Base-by-base conservation (phyloP, 1,140 invertebrate species). In the Antheraea mylitta region DNA sequence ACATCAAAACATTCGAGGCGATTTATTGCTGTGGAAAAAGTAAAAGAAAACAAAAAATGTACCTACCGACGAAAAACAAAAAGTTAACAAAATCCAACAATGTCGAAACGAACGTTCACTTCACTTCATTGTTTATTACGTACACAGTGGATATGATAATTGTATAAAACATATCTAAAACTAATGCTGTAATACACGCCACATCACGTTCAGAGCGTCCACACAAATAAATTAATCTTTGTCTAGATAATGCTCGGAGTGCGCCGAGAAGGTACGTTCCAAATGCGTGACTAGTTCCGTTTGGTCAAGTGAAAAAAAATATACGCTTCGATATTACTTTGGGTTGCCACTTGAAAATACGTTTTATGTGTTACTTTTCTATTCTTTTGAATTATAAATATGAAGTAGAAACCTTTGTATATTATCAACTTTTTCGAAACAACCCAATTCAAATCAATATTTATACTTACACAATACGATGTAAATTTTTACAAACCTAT, bases 21-120 rank as follows among this genome's bases (percentile, higher is more conserved):
- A 2, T 30, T 30, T 30, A 4, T 30, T 30, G 22, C 22, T 30
- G 37, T 38, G 37, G 38, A 42, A 42, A 7, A 11, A 1, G 3
- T 42, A 9, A 19, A 66, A 53, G 11, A 13, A 59, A 38, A 18
- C 22, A 58, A 19, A 63, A 38, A 16, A n/a, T n/a, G 10, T 53
- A 18, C 42, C 18, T 18, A 58, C 38, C n/a, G 13, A 64, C 18
- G 4, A 63, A 42, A 64, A 16, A 9, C 37, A 58, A 22, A 38
- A 7, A 70, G 66, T 16, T 18, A 60, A 60, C 16, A 60, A 60
- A 60, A 61, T 61, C 30, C 11, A 61, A 61, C 60, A 61, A 61
- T 22, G 30, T 30, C 22, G 22, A 60, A 3, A 6, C 60, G 60
- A 13, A 61, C 10, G 30, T 13, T 61, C 60, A 61, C 60, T 19